Evolutionary conservation across 2,113 vertebrate genomes (phyloP).

Genomic region (Mormoops blainvillei): DNA sequence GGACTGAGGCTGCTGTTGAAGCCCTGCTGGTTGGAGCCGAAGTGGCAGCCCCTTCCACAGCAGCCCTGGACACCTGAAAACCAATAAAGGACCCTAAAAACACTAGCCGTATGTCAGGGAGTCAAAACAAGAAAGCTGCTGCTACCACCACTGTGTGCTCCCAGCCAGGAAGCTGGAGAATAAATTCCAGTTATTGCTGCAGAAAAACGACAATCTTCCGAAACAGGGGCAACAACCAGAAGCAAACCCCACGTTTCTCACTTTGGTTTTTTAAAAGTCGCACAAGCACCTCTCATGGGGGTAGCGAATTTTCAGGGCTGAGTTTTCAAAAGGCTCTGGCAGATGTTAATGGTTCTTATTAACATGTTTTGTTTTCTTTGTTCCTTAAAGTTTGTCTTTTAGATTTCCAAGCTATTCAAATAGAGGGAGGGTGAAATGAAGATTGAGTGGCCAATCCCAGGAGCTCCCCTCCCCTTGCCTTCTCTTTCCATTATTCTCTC

Average conservation of each 20-base stretch:
- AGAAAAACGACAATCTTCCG: not conserved
- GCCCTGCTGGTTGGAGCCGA: not conserved
- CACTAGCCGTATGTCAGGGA: not conserved
- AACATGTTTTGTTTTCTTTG: not conserved
- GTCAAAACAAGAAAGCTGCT: not conserved
- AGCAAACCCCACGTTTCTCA: not conserved
- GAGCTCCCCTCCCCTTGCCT: not conserved
- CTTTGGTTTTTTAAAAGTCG: not conserved
- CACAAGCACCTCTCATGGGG: not conserved
- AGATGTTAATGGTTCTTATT: not conserved
- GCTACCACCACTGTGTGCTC: not conserved
- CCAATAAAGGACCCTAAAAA: not conserved
- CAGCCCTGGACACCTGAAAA: not conserved
- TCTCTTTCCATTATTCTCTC: not conserved
- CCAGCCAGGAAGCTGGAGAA: not conserved
- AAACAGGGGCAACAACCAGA: not conserved
- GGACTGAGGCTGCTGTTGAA: not conserved
- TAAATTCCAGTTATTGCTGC: not conserved
- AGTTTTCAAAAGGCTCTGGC: not conserved
- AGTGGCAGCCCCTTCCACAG: not conserved
- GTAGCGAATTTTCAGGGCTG: not conserved
- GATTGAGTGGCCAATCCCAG: not conserved
- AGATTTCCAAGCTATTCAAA: not conserved
- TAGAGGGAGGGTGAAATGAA: not conserved
- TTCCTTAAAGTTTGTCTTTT: not conserved